Base-by-base conservation (phyloP, 2,888 invertebrate genomes). In the Perizoma affinitatum region DNA sequence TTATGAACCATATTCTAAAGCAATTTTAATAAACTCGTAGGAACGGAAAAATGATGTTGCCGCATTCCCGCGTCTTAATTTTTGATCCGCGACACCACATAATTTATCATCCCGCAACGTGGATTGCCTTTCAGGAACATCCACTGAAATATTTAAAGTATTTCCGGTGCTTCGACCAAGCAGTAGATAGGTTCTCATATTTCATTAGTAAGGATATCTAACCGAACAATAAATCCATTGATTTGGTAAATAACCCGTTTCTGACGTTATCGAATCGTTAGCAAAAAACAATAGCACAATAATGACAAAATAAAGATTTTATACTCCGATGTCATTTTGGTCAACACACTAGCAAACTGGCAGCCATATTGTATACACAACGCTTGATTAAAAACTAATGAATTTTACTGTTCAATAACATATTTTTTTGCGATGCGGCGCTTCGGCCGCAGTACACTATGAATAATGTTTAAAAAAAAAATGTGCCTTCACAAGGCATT, bases 41-140 rank as follows among this genome's bases (percentile, higher is more conserved):
- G 70, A 76, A 71, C 70, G 70, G 72, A 78, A 75, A 77, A 79
- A 78, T 73, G 52, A 71, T 75, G 68, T 74, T 71, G 66, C 63
- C 58, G 43, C 63, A 68, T 64, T 71, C 72, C 71, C 68, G 69
- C 70, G 66, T 70, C 69, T 71, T 65, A 69, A 78, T 79, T 78
- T 75, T 58, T 68, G 67, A 75, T 67, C 61, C 69, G 54, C 55
- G 58, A 58, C 66, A 61, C 64, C 43, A 41, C 48, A 67, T 66
- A 72, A 82, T 82, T 82, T 78, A 77, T 84, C 82, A 81, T 80
- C 69, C 67, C 63, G 49, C 59, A 68, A 70, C 70, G 72, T 68
- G 69, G 70, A 74, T 74, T 73, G 69, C 69, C 69, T 66, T 58
- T 60, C 66, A 68, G 63, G 69, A 69, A 59, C 66, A 61, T 52